These are phyloP conservation scores for Saccostrea echinata DNA, from an alignment of 1,140 invertebrate species.

Conservation along the genomic window DNA sequence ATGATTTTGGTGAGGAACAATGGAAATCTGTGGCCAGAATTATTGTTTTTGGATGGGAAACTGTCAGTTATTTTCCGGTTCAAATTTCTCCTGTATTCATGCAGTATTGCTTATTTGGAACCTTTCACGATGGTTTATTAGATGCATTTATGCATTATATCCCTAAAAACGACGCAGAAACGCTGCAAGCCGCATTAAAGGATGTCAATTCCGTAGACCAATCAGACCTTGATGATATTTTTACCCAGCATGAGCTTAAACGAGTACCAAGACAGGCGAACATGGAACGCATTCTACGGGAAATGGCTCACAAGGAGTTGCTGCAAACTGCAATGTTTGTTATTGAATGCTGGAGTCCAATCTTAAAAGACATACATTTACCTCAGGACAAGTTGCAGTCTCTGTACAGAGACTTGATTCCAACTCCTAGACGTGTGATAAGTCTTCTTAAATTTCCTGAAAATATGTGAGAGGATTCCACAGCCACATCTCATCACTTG, in stretches of 20 bases:
- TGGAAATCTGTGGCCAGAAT: slow-evolving; percentile 58
- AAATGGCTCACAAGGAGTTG: slow-evolving; percentile 56
- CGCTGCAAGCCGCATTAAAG: slow-evolving; percentile 35
- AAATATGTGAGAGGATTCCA: too few species aligned
- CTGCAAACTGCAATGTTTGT: slow-evolving; percentile 56
- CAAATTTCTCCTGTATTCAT: slow-evolving; percentile 50
- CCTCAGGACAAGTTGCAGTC: slow-evolving; percentile 34
- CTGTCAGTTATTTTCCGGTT: slow-evolving; percentile 55
- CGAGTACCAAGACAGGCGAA: slow-evolving; percentile 46
- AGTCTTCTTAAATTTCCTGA: too few species aligned
- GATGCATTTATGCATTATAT: slow-evolving; percentile 57
- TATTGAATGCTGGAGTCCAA: slow-evolving; percentile 45
- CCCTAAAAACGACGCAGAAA: slow-evolving; percentile 38
- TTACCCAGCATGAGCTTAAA: slow-evolving; percentile 40
- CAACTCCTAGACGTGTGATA: too few species aligned
- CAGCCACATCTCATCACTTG: slow-evolving; percentile 51
- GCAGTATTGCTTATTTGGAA: slow-evolving; percentile 53
- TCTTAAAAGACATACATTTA: slow-evolving; percentile 30
- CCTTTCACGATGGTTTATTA: not conserved
- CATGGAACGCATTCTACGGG: slow-evolving; percentile 22
- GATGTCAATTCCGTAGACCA: slow-evolving; percentile 44
- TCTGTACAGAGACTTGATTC: slow-evolving; percentile 46
- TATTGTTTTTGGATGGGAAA: slow-evolving; percentile 56
- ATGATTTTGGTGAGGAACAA: slow-evolving; percentile 60
- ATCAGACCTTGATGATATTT: slow-evolving; percentile 50